These are phyloP conservation scores for Syndactyla subalaris DNA, from an alignment of 2,797 vertebrate species.

Conservation along the genomic window DNA sequence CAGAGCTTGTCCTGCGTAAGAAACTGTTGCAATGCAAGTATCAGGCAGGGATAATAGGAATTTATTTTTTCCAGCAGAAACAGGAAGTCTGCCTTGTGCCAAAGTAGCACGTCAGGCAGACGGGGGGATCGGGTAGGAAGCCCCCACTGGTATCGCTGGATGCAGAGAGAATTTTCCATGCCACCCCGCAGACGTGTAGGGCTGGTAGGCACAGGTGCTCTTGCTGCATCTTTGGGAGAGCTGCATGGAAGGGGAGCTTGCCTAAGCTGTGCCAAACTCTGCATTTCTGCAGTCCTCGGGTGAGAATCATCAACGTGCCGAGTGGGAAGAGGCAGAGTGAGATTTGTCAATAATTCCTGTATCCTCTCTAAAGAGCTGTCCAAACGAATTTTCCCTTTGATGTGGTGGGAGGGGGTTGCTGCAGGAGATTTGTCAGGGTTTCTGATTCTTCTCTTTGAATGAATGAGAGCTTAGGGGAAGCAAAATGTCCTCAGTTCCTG, in stretches of 20 bases:
- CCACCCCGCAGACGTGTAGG: accelerated
- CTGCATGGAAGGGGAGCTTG: not conserved
- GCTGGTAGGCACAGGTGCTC: not conserved
- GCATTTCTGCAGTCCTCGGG: not conserved
- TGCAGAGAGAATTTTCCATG: not conserved
- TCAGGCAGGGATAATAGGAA: not conserved
- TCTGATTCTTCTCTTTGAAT: not conserved
- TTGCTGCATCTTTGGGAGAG: not conserved
- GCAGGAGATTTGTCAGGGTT: not conserved
- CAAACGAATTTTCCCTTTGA: accelerated
- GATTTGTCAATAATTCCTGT: not conserved
- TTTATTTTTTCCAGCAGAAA: not conserved
- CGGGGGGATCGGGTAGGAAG: not conserved
- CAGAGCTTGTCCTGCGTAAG: not conserved
- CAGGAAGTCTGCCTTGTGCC: not conserved
- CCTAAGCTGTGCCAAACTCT: not conserved
- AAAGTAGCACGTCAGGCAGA: accelerated
- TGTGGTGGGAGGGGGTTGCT: not conserved
- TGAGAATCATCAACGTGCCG: accelerated
- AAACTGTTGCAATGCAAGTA: not conserved
- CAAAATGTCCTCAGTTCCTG: not conserved
- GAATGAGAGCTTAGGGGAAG: not conserved
- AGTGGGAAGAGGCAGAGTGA: not conserved
- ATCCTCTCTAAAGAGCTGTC: not conserved
- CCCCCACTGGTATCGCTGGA: accelerated